Percentiles rank a stretch among this genome's conserved stretches.
These are phyloP conservation scores for Carpatolechia fugitivella DNA, from an alignment of 2,888 invertebrate genomes.

Conservation along the genomic window DNA sequence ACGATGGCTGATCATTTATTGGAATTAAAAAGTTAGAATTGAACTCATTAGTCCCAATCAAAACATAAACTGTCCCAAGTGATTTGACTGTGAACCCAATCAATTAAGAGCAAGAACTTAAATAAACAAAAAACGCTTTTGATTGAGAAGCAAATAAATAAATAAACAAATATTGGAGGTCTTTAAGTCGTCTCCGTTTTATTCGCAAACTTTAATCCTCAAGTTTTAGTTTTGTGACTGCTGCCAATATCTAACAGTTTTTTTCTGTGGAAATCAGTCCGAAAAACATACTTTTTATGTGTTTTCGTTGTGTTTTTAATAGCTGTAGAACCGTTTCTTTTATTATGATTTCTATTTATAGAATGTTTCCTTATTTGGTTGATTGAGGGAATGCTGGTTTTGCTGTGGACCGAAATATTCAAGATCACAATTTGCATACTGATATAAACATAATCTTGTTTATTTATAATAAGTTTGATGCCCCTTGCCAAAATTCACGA, in stretches of 20 bases:
- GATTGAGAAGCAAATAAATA: slow-evolving; percentile 13
- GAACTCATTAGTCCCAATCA: no score
- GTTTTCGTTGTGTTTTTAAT: background rate
- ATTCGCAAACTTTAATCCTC: background rate
- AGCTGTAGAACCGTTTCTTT: background rate
- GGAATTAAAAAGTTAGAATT: no score
- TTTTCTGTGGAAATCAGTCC: background rate
- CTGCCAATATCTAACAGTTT: background rate
- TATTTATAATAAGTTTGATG: no score
- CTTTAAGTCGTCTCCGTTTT: slow-evolving; percentile 13
- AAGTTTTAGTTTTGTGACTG: background rate
- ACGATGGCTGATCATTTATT: no score
- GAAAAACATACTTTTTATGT: background rate
- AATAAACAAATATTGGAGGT: slow-evolving; percentile 33
- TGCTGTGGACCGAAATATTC: no score
- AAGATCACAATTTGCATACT: no score
- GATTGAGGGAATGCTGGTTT: no score
- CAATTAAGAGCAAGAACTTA: background rate
- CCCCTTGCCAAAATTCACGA: no score
- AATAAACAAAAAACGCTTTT: background rate
- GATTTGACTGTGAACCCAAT: no score
- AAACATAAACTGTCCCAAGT: no score
- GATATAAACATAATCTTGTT: no score
- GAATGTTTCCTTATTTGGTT: background rate
- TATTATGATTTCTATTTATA: background rate